phyloP scores from a whole-genome alignment of 1,140 invertebrate species.

The Andrena cerasifolii region DNA sequence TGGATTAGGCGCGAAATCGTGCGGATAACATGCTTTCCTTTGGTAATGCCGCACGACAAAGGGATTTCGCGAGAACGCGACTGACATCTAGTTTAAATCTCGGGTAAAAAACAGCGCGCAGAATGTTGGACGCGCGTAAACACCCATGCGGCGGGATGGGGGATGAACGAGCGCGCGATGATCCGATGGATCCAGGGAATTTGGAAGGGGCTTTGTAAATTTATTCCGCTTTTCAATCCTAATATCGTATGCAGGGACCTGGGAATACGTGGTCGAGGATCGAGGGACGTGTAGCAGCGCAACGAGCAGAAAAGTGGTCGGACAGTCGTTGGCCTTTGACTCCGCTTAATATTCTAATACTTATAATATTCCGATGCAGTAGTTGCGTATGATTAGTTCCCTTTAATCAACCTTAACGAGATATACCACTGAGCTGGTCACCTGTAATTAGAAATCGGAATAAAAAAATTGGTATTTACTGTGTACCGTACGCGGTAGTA shows the following conservation, averaged over 20 bases:
- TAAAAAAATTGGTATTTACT: not conserved
- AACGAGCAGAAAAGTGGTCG: no score
- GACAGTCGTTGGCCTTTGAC: no score
- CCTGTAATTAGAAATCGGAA: not conserved
- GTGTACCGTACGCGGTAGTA: conserved; percentile 25
- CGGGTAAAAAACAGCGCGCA: conserved; percentile 3
- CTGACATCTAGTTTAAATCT: conserved; percentile 44
- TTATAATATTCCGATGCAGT: no score
- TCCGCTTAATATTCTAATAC: no score
- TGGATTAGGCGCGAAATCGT: conserved; percentile 57
- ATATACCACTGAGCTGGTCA: no score
- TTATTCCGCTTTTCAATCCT: not conserved
- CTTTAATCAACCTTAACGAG: no score
- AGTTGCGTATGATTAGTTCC: no score
- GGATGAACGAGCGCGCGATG: not conserved
- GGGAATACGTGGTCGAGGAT: no score
- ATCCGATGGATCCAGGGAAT: not conserved
- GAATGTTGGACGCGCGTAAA: conserved; percentile 29
- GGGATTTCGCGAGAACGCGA: conserved; percentile 34
- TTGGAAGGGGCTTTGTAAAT: not conserved
- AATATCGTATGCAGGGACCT: not conserved
- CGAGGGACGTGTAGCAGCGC: no score
- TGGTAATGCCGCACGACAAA: conserved; percentile 43
- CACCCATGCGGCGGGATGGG: conserved; percentile 5
- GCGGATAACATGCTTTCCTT: conserved; percentile 46